Evolutionary conservation across 2,888 invertebrate species (phyloP), one percentile per base, ranked within the genome.

Genomic region (Catonia carolina): DNA sequence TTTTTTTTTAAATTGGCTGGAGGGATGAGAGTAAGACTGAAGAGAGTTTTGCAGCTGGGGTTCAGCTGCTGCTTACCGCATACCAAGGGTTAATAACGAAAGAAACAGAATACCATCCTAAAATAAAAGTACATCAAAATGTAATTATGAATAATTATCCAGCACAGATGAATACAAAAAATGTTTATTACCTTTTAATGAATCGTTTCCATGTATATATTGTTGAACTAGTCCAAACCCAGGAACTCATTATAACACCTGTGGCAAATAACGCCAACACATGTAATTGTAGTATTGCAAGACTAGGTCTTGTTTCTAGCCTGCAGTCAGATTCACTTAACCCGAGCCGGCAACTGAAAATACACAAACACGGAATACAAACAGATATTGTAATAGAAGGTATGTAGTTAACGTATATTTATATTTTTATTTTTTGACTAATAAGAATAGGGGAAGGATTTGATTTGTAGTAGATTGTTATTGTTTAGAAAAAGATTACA

Each of bases 161-260:
- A n/a, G n/a, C n/a, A n/a, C n/a, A n/a, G n/a, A n/a, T n/a, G n/a
- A n/a, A n/a, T n/a, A n/a, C n/a, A n/a, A n/a, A n/a, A n/a, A n/a
- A n/a, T n/a, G n/a, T n/a, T n/a, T n/a, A n/a, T n/a, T 75, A 92
- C 92, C 86, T 86, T 69, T 85, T 80, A 56, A 92, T 75, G 72
- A 89, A 91, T 56, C 92, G 79, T 60, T 83, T 82, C 96, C 96
- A 97, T 12, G 87, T 84, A 64, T 86, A 83, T 5, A 89, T 72
- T 4, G 93, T 89, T 36, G 90, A 85, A 18, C 82, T 81, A 6
- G 90, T 94, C 93, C 93, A 96, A 27, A 92, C 88, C 93, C 94
- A 96, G 0, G 91, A 89, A 2, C 93, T 90, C 86, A 94, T 90
- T 23, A 89, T 80, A 60, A 91, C 81, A 39, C 93, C 93, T 36